These are phyloP conservation scores for Crocidura indochinensis DNA, from an alignment of 2,797 vertebrate genomes.

Conservation along the genomic window DNA sequence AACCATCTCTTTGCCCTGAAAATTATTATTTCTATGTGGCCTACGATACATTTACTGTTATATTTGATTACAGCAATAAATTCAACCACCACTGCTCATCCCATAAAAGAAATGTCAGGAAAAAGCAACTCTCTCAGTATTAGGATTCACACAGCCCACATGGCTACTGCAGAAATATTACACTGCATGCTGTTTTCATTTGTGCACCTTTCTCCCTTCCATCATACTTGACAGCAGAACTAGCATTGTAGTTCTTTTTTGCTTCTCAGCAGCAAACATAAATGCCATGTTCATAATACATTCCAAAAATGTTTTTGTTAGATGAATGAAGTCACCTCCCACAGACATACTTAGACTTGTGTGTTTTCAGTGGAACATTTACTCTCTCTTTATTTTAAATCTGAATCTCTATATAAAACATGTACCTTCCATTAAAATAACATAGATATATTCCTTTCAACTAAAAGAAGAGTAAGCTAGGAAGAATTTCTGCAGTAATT, in stretches of 20 bases:
- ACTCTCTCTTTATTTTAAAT: slow-evolving; percentile 2
- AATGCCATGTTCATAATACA: neutral
- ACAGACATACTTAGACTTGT: neutral
- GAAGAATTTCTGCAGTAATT: slow-evolving; percentile 54
- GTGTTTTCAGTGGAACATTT: neutral
- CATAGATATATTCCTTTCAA: slow-evolving; percentile 42
- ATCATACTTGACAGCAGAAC: neutral
- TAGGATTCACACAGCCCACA: neutral
- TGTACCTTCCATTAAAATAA: neutral
- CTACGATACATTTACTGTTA: neutral
- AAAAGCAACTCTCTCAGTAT: neutral
- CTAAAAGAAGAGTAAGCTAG: slow-evolving; percentile 12
- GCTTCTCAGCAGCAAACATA: slow-evolving; percentile 2
- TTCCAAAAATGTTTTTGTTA: neutral
- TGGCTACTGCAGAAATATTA: neutral
- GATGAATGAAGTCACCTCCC: neutral
- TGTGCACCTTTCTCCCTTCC: neutral
- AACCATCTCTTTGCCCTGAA: neutral
- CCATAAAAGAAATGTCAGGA: neutral
- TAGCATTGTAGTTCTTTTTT: neutral
- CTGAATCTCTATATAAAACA: slow-evolving; percentile 30
- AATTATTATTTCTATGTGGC: neutral
- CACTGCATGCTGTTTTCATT: neutral
- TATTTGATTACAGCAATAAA: neutral
- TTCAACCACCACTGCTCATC: neutral